These are phyloP conservation scores for Diarsia mendica DNA, from an alignment of 2,888 invertebrate species.

Conservation along the genomic window DNA sequence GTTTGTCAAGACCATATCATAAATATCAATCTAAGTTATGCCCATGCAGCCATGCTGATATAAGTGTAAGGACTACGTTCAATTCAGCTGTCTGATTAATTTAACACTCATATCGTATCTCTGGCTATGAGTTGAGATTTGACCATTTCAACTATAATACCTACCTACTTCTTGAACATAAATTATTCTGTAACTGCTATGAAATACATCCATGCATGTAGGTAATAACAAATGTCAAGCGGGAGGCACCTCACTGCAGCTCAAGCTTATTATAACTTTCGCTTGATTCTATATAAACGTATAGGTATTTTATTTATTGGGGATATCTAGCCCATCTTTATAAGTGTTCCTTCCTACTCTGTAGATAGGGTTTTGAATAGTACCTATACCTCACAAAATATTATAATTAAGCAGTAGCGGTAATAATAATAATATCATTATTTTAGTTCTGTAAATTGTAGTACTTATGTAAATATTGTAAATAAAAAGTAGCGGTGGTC, in stretches of 20 bases:
- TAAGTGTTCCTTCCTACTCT: background rate
- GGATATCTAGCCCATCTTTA: background rate
- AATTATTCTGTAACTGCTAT: background rate
- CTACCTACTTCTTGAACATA: background rate
- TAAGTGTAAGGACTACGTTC: background rate
- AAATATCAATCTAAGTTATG: background rate
- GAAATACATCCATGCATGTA: background rate
- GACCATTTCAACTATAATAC: background rate
- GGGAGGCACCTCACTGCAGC: background rate
- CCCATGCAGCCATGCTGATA: background rate
- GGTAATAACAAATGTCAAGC: constrained; percentile 18
- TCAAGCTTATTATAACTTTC: constrained; percentile 16
- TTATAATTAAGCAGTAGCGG: background rate
- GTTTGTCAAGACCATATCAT: background rate
- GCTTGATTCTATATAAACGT: background rate
- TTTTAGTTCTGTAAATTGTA: too few relatives aligned
- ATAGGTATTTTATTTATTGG: background rate
- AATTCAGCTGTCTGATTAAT: background rate
- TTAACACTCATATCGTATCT: background rate
- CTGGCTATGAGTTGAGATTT: background rate
- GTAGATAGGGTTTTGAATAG: background rate
- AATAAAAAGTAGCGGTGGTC: background rate
- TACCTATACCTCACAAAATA: background rate
- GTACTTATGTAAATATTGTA: too few relatives aligned
- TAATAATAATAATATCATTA: too few relatives aligned